Percentiles rank a stretch among this genome's conserved stretches.
Conservation (phyloP, 2,797 vertebrate genomes). For the Sebastes iracundus region DNA sequence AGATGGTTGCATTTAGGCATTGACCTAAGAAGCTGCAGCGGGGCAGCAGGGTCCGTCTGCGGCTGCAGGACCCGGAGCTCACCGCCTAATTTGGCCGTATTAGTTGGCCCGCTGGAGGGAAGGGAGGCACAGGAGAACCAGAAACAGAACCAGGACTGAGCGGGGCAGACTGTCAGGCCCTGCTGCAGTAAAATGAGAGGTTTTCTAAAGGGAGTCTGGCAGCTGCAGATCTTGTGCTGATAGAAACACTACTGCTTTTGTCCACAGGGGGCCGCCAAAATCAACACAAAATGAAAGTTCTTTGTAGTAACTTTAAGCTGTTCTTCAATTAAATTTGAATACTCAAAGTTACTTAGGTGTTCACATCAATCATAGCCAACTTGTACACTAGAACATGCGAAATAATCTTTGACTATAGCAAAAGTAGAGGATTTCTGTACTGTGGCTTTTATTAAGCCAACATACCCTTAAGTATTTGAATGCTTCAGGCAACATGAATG, state of each 20-base stretch:
- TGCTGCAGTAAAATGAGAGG: neutral
- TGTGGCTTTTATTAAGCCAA: neutral
- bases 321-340: conserved; percentile 3
- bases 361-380: neutral
- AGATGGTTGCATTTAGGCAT: neutral
- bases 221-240: neutral
- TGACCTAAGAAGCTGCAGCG: neutral
- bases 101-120: neutral
- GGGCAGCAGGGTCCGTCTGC: no score
- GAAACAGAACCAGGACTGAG: no score
- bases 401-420: neutral
- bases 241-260: neutral
- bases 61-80: no score
- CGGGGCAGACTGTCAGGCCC: no score
- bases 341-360: neutral
- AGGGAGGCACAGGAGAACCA: neutral
- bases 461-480: neutral
- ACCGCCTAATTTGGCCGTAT: accelerated
- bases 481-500: neutral
- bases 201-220: neutral
- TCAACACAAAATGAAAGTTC: neutral
- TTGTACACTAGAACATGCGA: neutral
- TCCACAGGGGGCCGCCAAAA: neutral
- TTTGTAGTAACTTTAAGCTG: neutral
- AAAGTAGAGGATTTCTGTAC: neutral